phyloP scores from a whole-genome alignment of 1,140 invertebrate genomes.

The Bombus waltoni region DNA sequence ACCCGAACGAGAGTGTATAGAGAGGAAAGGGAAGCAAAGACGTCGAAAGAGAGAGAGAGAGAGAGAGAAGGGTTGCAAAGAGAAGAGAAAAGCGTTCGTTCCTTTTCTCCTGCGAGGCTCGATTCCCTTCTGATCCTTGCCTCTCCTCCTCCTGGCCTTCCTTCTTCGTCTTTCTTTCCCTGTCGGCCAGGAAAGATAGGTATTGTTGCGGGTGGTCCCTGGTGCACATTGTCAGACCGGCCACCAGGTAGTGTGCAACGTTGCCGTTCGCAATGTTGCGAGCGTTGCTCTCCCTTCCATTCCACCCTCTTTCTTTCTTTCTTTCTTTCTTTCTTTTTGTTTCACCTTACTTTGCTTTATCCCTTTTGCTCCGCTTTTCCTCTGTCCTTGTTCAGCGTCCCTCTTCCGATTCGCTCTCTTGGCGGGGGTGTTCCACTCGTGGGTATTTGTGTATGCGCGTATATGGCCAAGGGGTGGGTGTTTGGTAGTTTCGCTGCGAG shows the following conservation, averaged over 20 bases:
- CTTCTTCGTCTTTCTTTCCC: slow-evolving; percentile 68
- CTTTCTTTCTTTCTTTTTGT: slow-evolving; percentile 73
- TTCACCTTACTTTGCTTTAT: slow-evolving; percentile 66
- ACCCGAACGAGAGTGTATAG: neutral
- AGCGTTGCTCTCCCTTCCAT: slow-evolving; percentile 58
- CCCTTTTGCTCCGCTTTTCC: slow-evolving; percentile 51
- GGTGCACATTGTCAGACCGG: slow-evolving; percentile 81
- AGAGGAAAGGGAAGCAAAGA: neutral
- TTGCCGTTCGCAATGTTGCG: slow-evolving; percentile 81
- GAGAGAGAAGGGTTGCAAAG: neutral
- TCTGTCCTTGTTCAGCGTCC: too few relatives aligned
- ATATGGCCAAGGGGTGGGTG: neutral
- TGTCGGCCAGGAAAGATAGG: slow-evolving; percentile 77
- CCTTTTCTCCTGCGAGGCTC: slow-evolving; percentile 17
- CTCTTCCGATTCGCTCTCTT: neutral
- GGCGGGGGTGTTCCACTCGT: neutral
- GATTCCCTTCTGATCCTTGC: slow-evolving; percentile 53
- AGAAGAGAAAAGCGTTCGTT: slow-evolving; percentile 37
- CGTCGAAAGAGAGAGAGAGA: neutral
- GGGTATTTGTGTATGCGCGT: too few relatives aligned
- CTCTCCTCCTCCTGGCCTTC: slow-evolving; percentile 37
- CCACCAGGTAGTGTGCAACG: slow-evolving; percentile 81
- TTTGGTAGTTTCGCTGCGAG: neutral
- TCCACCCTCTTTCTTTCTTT: slow-evolving; percentile 76
- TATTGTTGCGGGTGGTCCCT: slow-evolving; percentile 82